A percentile compares a stretch with the other conserved stretches of the same genome.
Conservation (phyloP, 2,888 invertebrate genomes). For the Orthosia incerta region DNA sequence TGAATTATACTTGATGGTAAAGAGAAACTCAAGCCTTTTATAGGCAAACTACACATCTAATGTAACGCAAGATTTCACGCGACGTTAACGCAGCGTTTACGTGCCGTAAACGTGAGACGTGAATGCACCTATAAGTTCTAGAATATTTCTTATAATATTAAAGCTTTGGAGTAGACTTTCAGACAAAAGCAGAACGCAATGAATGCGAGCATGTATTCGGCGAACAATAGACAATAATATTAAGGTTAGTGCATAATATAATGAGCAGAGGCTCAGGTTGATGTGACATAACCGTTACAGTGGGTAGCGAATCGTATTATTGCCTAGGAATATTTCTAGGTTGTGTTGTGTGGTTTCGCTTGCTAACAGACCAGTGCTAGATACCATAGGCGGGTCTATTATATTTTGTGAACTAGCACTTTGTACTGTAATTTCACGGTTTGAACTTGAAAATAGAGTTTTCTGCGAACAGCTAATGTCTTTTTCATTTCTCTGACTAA, state of each 20-base stretch:
- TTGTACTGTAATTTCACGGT: neutral
- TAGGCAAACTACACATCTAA: no score
- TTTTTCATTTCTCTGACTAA: neutral
- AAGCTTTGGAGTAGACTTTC: constrained; percentile 6
- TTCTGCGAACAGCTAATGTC: neutral
- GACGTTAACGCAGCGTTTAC: no score
- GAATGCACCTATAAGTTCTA: neutral
- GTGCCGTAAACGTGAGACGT: neutral
- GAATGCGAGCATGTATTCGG: constrained; percentile 13
- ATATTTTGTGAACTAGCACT: constrained; percentile 2
- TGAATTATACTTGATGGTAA: constrained; percentile 39
- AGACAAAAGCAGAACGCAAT: constrained; percentile 10
- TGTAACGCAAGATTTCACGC: neutral
- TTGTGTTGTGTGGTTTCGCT: constrained; percentile 12
- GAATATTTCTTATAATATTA: neutral
- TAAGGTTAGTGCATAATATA: constrained; percentile 40
- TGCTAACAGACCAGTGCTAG: constrained; percentile 16
- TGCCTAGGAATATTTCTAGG: constrained; percentile 3
- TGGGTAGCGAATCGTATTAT: constrained; percentile 35
- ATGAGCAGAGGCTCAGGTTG: constrained; percentile 34
- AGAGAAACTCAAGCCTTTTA: constrained; percentile 37
- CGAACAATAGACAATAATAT: constrained; percentile 59
- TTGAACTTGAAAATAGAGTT: neutral
- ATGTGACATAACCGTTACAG: constrained; percentile 50
- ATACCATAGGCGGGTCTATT: neutral